A percentile compares a stretch with the other conserved stretches of the same genome.
phyloP scores from a whole-genome alignment of 2,113 vertebrate species.

The Lamprotornis superbus region DNA sequence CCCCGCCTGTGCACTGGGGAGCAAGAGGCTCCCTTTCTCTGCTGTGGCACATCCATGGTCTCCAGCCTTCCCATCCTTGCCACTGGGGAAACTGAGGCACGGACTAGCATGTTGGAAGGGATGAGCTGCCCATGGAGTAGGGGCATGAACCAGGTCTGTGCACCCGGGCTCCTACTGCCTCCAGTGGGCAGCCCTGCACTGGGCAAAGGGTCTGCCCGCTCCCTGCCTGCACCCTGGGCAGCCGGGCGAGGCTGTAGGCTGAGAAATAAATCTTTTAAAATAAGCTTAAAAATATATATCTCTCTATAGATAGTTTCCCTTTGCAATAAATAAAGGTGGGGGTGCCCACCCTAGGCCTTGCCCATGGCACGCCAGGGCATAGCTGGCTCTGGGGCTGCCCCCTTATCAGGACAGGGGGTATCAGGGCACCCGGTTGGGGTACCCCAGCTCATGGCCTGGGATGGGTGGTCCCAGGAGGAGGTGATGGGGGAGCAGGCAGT shows the following conservation, averaged over 20 bases:
- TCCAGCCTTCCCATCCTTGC: not conserved
- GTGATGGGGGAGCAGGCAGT: conserved; percentile 30
- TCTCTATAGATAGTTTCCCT: conserved; percentile 72
- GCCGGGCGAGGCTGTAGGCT: not conserved
- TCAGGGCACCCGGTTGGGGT: not conserved
- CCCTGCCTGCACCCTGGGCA: conserved; percentile 19
- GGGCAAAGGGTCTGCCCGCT: conserved; percentile 7
- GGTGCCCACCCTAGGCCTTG: not conserved
- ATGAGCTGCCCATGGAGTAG: not conserved
- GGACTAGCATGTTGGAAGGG: rapidly evolving
- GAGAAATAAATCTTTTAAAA: conserved; percentile 70
- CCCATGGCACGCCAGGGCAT: not conserved
- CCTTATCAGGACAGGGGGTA: not conserved
- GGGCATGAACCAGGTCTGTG: not conserved
- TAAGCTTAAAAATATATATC: conserved; percentile 72
- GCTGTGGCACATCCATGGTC: not conserved
- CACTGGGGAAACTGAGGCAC: not conserved
- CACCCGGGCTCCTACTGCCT: not conserved
- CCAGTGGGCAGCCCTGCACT: not conserved
- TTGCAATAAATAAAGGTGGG: conserved; percentile 69
- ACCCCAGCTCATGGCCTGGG: not conserved
- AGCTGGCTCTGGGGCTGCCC: not conserved
- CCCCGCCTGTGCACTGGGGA: not conserved
- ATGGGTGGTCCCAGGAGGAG: conserved; percentile 17
- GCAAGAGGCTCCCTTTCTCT: not conserved